Conservation (phyloP, 2,113 vertebrate species). For the Passer domesticus region DNA sequence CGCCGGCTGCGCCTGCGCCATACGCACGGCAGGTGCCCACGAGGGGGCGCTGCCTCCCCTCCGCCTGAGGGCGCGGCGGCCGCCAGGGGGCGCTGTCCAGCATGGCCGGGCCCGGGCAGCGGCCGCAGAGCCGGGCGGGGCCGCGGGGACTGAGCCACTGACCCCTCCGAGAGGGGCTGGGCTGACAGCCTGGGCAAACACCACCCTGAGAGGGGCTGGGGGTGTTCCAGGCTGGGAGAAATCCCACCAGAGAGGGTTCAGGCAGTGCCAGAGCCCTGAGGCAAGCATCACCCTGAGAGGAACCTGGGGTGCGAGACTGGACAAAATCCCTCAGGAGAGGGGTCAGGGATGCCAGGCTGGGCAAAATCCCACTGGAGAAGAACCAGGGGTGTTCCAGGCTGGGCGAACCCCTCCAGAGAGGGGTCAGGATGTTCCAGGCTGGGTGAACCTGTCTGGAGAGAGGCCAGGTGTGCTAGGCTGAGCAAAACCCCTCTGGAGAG, state of each 20-base stretch:
- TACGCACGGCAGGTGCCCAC: background rate
- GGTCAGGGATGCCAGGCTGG: background rate
- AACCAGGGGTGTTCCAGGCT: too few species aligned
- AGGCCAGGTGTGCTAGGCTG: background rate
- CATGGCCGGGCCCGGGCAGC: background rate
- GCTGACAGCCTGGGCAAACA: background rate
- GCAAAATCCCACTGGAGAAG: background rate
- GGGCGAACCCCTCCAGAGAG: background rate
- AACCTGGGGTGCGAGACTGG: accelerated
- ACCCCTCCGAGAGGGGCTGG: background rate
- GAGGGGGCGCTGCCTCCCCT: background rate
- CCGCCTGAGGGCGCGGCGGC: background rate
- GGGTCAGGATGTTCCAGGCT: background rate
- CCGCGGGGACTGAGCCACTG: background rate
- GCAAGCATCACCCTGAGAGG: background rate
- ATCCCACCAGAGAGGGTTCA: background rate
- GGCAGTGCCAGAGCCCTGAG: background rate
- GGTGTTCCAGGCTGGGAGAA: background rate
- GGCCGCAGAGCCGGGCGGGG: background rate
- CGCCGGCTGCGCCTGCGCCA: background rate
- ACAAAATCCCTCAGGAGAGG: background rate
- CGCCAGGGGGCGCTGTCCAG: background rate
- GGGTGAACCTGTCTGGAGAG: background rate
- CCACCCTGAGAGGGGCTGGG: background rate
- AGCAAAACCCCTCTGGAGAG: background rate